Base-by-base conservation (phyloP, 2,888 invertebrate genomes). In the Andrena haemorrhoa region DNA sequence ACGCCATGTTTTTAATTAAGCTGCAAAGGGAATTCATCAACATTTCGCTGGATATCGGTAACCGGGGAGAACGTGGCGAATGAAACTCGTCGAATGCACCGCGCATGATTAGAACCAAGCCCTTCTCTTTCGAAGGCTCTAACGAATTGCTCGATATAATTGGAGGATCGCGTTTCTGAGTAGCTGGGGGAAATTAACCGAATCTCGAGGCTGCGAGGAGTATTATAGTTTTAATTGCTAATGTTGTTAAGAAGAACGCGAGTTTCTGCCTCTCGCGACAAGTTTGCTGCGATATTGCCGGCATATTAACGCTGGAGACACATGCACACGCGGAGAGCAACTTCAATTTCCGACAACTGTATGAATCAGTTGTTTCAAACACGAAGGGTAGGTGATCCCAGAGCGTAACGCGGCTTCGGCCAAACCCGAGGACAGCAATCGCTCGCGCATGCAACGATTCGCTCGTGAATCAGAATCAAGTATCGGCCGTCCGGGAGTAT, bases 401-500 rank as follows among this genome's bases (percentile, higher is more conserved):
- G 3, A 1, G 51, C 16, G 65, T 2, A 70, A 2, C 29, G 35
- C 8, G 35, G 41, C 47, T 66, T 66, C 16, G 26, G 47, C n/a
- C 26, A 56, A 64, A 16, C 6, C 49, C 8, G 29, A n/a, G 33
- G 35, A 53, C 20, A 29, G 35, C 35, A 20, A 64, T 35, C 60
- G 26, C 5, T 74, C 16, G 64, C 31, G 66, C 20, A 47, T 33
- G 53, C 61, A 16, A 10, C 29, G 53, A 53, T 56, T 10, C 20
- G 35, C 47, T 63, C 58, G 58, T 65, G 63, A 71, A 84, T 63
- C 70, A 60, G 60, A 41, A 65, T 70, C 70, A 63, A 63, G 29
- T 68, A 63, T 65, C 64, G 47, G 26, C 16, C 35, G 20, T 41
- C 6, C 63, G 26, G 5, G 71, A 23, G 29, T 82, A 72, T 73